Conservation (phyloP, 2,113 vertebrate genomes). For the Collichthys lucidus region DNA sequence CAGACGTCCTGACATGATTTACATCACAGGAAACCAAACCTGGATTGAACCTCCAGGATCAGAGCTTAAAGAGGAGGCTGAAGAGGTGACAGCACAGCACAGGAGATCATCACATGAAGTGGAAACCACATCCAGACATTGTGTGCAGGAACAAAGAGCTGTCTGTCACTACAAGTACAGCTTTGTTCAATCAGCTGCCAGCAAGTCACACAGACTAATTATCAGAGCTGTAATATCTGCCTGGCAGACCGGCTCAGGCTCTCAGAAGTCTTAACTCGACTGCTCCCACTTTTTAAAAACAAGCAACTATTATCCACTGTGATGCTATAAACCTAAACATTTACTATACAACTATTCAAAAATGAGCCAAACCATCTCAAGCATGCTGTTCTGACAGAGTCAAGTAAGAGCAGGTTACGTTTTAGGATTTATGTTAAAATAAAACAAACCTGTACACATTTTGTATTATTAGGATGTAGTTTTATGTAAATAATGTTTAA, state of each 20-base stretch:
- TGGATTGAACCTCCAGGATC: slow-evolving; percentile 9
- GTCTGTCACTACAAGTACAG: slow-evolving; percentile 34
- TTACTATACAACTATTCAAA: not conserved
- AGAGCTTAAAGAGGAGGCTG: slow-evolving; percentile 9
- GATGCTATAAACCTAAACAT: not conserved
- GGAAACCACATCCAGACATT: slow-evolving; percentile 25
- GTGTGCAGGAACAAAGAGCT: slow-evolving; percentile 41
- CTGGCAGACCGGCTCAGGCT: slow-evolving; percentile 22
- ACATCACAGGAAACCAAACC: slow-evolving; percentile 32
- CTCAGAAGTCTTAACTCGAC: slow-evolving; percentile 5
- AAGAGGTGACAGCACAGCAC: slow-evolving; percentile 21
- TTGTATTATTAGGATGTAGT: too few species aligned
- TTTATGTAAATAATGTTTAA: not conserved
- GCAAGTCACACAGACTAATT: slow-evolving; percentile 57
- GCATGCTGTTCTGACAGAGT: not conserved
- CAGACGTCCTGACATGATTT: not conserved
- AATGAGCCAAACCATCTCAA: not conserved
- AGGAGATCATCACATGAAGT: slow-evolving; percentile 38
- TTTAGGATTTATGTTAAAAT: not conserved
- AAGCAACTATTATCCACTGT: not conserved
- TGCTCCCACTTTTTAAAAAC: not conserved
- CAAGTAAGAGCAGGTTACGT: not conserved
- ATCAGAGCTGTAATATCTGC: slow-evolving; percentile 38
- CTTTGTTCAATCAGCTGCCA: slow-evolving; percentile 48
- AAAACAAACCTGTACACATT: not conserved